Evolutionary conservation across 2,888 invertebrate species (phyloP), one percentile per base, ranked within the genome.

Genomic region (Ophion obscuratus): DNA sequence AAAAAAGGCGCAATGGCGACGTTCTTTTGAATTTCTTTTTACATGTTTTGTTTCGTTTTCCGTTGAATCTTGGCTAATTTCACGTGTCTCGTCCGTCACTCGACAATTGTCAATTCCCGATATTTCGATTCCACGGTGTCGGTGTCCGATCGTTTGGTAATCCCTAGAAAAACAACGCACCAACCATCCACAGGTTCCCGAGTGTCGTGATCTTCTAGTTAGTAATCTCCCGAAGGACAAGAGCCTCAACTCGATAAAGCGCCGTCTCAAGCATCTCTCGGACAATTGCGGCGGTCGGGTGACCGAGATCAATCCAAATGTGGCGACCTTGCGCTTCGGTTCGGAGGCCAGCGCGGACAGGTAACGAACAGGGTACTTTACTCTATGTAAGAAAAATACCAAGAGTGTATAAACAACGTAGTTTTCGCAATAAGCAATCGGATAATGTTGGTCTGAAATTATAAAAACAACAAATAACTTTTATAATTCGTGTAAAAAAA

Each of bases 271-370:
- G 84, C 95, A 96, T 90, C 93, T 98, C 80, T 96, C 97, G 0
- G 96, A 96, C 90, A 98, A 98, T 93, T 97, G 97, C 92, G 98
- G 98, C 0, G 98, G 98, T 3, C 96, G 96, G 90, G 97, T 98
- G 24, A 92, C 96, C 2, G 95, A 95, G 80, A 95, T 97, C 14
- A 95, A 95, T 31, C 95, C 95, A 11, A 95, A 96, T 68, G 95
- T 95, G 81, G 97, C 97, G 4, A 94, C 96, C 85, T 92, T 98
- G 75, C 95, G 96, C 88, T 98, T 98, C 93, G 95, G 96, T 59
- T 96, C 96, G 62, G 95, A 95, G 68, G 97, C 97, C 91, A 96
- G 96, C 90, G 97, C 97, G 73, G 94, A 95, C 75, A 96, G 97
- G 97, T 97, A 93, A 20, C 61, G 53, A 17, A 64, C 1, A 31